phyloP scores from a whole-genome alignment of 2,888 invertebrate species.

The Podabrus alpinus region DNA sequence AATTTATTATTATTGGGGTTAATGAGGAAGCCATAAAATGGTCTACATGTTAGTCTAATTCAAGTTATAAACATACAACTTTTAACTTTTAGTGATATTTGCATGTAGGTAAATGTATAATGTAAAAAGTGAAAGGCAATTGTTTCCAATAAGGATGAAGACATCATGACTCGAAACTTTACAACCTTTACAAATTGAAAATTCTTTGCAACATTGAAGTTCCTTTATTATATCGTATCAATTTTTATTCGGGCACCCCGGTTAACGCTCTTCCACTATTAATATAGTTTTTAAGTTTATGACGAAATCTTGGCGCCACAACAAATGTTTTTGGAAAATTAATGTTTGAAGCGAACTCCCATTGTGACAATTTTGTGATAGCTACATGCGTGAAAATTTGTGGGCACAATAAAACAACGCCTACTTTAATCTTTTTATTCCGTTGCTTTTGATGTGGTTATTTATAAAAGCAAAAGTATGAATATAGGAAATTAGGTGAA shows the following conservation, averaged over 20 bases:
- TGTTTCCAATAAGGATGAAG: background rate
- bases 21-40: background rate
- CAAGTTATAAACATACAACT: background rate
- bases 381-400: background rate
- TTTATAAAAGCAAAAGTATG: background rate
- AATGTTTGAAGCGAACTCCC: background rate
- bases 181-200: background rate
- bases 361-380: background rate
- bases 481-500: background rate
- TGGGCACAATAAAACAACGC: background rate
- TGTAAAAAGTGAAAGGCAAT: background rate
- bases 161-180: background rate
- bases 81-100: background rate
- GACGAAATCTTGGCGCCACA: background rate
- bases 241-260: background rate
- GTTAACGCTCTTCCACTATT: background rate
- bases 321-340: background rate
- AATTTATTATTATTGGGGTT: background rate
- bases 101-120: background rate
- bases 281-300: background rate
- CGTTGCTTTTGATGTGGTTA: background rate
- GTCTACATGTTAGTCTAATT: background rate
- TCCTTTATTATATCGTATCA: background rate
- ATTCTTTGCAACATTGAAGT: background rate
- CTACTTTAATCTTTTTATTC: background rate